Conservation (phyloP, 1,140 invertebrate species). For the Harlomillsia oculata region DNA sequence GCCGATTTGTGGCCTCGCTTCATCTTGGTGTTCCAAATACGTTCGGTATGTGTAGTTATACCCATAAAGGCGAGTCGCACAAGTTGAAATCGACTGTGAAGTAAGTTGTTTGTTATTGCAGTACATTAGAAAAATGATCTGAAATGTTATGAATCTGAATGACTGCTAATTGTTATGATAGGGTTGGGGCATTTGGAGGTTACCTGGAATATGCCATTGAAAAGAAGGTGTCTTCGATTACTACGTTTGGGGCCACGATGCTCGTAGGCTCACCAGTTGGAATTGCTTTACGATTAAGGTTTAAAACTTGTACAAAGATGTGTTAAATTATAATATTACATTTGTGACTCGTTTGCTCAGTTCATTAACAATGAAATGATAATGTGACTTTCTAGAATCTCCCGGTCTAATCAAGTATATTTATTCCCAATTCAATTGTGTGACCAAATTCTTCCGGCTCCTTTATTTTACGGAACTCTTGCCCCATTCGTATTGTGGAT, state of each 20-base stretch:
- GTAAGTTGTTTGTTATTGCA: too few relatives aligned
- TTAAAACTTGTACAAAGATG: constrained; percentile 36
- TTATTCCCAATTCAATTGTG: constrained; percentile 81
- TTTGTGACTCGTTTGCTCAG: not conserved
- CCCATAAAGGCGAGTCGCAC: constrained; percentile 16
- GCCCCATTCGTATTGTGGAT: constrained; percentile 71
- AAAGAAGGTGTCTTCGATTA: constrained; percentile 84
- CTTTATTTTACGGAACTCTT: constrained; percentile 86
- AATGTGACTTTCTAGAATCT: constrained; percentile 58
- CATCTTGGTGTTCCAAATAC: constrained; percentile 62
- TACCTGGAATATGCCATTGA: constrained; percentile 82
- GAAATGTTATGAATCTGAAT: too few relatives aligned
- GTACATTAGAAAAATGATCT: too few relatives aligned
- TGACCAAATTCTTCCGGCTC: constrained; percentile 76
- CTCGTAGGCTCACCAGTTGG: constrained; percentile 73
- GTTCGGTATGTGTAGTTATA: constrained; percentile 14
- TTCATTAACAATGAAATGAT: too few relatives aligned
- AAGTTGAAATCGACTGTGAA: constrained; percentile 59
- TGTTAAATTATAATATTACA: not conserved
- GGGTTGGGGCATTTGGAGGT: constrained; percentile 70
- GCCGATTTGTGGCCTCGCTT: constrained; percentile 25
- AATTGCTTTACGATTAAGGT: constrained; percentile 81
- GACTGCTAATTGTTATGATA: too few relatives aligned
- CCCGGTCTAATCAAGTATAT: constrained; percentile 77
- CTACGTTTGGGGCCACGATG: constrained; percentile 72